phyloP scores from a whole-genome alignment of 2,888 invertebrate species.

The Aricia artaxerxes region DNA sequence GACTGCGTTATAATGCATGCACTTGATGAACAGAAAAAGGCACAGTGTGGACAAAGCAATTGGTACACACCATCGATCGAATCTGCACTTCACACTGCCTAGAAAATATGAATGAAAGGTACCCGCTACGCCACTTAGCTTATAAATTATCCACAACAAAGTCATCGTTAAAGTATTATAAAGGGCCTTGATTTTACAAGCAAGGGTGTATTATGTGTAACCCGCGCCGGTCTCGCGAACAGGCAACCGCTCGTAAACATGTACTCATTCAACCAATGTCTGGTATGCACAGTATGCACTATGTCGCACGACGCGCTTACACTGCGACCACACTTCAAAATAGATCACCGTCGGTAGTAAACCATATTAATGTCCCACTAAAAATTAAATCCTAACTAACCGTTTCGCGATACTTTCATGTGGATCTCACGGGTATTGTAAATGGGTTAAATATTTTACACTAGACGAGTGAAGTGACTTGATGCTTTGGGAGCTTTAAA shows the following conservation, averaged over 20 bases:
- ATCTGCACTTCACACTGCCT: background rate
- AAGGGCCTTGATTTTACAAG: too few relatives aligned
- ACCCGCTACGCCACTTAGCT: too few relatives aligned
- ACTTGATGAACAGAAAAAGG: too few relatives aligned
- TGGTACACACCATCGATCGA: too few relatives aligned
- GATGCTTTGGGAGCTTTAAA: too few relatives aligned
- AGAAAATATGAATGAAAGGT: background rate
- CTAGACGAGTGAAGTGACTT: too few relatives aligned
- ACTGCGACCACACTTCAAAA: constrained; percentile 38
- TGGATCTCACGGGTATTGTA: background rate
- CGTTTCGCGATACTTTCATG: background rate
- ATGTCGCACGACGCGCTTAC: constrained; percentile 25
- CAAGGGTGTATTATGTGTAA: background rate
- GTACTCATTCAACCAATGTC: constrained; percentile 37
- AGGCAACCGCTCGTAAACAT: constrained; percentile 37
- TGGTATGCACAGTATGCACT: constrained; percentile 36
- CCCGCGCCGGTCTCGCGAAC: constrained; percentile 33
- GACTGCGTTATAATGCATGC: too few relatives aligned
- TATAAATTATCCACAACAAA: background rate
- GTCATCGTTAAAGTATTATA: too few relatives aligned
- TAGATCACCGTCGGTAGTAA: constrained; percentile 33
- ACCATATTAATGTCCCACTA: constrained; percentile 3
- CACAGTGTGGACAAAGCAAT: too few relatives aligned
- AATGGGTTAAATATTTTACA: background rate
- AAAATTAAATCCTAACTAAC: constrained; percentile 12